Percentiles rank a stretch among this genome's conserved stretches.
These are phyloP conservation scores for Peromyscus maniculatus DNA, from an alignment of 2,113 vertebrate species.

Conservation along the genomic window DNA sequence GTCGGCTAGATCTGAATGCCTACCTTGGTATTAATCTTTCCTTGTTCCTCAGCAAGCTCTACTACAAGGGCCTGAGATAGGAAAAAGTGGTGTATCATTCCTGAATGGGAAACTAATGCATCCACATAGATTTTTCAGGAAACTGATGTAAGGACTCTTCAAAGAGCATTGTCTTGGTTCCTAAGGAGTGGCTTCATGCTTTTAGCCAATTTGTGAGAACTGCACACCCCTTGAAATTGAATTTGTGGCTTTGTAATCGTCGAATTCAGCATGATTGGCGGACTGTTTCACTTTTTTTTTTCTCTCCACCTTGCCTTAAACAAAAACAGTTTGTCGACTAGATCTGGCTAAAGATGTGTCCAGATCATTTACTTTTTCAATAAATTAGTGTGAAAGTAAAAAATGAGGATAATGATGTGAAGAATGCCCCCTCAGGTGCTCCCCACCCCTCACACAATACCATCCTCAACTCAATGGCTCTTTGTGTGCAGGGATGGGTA, in stretches of 20 bases:
- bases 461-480: background rate
- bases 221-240: conserved; percentile 29
- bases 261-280: background rate
- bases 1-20: conserved; percentile 5
- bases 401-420: conserved; percentile 48
- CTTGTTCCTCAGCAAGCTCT: background rate
- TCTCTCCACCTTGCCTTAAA: conserved; percentile 1
- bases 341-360: background rate
- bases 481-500: background rate
- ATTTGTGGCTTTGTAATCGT: conserved; percentile 35
- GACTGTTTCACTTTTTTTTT: background rate
- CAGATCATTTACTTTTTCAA: background rate
- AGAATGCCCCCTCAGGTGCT: background rate
- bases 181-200: background rate
- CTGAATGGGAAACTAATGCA: background rate
- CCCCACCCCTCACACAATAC: background rate
- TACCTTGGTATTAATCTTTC: background rate
- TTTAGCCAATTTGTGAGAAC: background rate
- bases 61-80: background rate
- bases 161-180: background rate
- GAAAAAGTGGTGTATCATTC: background rate
- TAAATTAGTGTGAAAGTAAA: conserved; percentile 47
- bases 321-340: background rate
- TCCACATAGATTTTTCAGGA: background rate
- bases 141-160: background rate